Percentiles rank a stretch among this genome's conserved stretches.
phyloP scores from a whole-genome alignment of 2,888 invertebrate species.

The Oxycera nigricornis region DNA sequence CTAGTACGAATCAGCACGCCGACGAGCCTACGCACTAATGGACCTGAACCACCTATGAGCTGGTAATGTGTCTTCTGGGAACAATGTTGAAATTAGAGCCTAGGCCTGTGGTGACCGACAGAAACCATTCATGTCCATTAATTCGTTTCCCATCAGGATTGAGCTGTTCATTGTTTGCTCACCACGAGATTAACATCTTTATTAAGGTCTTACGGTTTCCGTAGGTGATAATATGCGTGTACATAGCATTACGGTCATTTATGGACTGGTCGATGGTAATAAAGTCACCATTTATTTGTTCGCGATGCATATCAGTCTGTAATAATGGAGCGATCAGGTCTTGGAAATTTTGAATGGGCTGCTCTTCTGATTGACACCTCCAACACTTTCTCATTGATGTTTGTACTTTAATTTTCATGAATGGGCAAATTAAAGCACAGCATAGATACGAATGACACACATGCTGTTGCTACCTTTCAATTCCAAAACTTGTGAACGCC shows the following conservation, averaged over 20 bases:
- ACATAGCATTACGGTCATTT: constrained; percentile 17
- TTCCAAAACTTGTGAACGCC: too few species aligned
- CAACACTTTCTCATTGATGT: neutral
- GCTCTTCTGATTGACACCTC: constrained; percentile 1
- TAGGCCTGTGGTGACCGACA: neutral
- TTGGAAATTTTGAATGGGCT: neutral
- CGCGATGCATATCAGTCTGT: constrained; percentile 17
- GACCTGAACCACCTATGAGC: neutral
- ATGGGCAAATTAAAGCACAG: neutral
- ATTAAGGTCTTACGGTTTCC: constrained; percentile 32
- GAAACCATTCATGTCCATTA: constrained; percentile 15
- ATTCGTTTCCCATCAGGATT: constrained; percentile 34
- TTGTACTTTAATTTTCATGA: neutral
- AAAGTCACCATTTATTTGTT: constrained; percentile 29
- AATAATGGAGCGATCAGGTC: constrained; percentile 13
- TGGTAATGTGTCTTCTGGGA: constrained; percentile 28
- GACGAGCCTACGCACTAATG: constrained; percentile 19
- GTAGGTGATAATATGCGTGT: constrained; percentile 4
- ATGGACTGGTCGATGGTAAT: constrained; percentile 29
- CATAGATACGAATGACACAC: neutral
- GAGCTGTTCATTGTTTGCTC: constrained; percentile 32
- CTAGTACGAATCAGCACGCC: too few species aligned
- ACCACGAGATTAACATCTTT: constrained; percentile 34
- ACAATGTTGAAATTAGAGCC: constrained; percentile 37
- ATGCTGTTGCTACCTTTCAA: too few species aligned